Evolutionary conservation across 2,113 vertebrate species (phyloP).

Genomic region (Hyperoodon ampullatus): DNA sequence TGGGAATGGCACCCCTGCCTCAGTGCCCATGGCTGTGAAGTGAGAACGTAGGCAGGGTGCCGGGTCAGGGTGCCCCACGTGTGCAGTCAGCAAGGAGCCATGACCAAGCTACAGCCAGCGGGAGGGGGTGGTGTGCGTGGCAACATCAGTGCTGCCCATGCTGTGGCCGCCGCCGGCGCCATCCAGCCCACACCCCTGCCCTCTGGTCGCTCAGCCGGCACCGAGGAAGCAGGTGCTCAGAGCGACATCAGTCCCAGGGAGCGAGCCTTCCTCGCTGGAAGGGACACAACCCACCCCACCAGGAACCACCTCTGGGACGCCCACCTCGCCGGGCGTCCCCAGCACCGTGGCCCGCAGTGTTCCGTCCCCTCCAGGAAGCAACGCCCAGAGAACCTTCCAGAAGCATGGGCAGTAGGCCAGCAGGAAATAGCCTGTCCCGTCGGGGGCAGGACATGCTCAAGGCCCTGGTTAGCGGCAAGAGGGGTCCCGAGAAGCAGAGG

Average conservation of each 20-base stretch:
- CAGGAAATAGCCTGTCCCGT: neutral
- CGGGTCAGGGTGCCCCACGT: fast-evolving
- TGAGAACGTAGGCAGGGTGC: neutral
- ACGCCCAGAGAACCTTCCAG: neutral
- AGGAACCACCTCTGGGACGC: too few species aligned
- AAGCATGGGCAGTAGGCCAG: neutral
- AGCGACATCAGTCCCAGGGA: neutral
- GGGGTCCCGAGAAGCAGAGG: neutral
- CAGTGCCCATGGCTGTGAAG: fast-evolving
- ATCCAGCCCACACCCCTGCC: neutral
- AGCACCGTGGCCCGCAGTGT: neutral
- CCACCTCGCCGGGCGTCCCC: fast-evolving
- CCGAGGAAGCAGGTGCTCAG: fast-evolving
- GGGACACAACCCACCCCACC: neutral
- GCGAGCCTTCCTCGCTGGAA: fast-evolving
- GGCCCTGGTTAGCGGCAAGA: neutral
- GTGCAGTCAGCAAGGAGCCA: fast-evolving
- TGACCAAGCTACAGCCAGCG: neutral
- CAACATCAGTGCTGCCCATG: too few species aligned
- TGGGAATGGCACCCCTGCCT: too few species aligned
- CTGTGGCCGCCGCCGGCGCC: neutral
- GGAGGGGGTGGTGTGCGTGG: neutral
- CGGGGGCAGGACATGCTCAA: fast-evolving
- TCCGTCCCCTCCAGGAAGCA: neutral
- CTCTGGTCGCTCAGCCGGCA: too few species aligned